A percentile compares a stretch with the other conserved stretches of the same genome.
phyloP scores from a whole-genome alignment of 2,113 vertebrate genomes.

The Andinoacara biseriatus region DNA sequence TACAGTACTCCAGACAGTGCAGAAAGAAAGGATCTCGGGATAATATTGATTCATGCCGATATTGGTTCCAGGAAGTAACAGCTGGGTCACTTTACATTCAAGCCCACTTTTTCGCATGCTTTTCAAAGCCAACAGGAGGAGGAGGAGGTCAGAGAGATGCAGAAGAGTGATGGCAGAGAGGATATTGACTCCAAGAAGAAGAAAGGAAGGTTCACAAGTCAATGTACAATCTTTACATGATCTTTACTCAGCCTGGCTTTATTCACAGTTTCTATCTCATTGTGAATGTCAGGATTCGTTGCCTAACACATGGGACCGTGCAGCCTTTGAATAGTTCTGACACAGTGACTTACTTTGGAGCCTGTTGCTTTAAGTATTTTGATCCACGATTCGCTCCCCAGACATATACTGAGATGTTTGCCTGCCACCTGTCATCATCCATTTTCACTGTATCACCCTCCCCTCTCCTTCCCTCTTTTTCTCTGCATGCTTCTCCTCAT shows the following conservation, averaged over 20 bases:
- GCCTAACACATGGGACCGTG: neutral
- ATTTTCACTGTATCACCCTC: slow-evolving; percentile 20
- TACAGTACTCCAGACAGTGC: slow-evolving; percentile 23
- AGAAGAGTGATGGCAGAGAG: slow-evolving; percentile 18
- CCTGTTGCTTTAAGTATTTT: slow-evolving; percentile 29
- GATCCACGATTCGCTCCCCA: neutral
- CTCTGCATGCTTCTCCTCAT: slow-evolving; percentile 27
- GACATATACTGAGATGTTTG: neutral
- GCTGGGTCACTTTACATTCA: slow-evolving; percentile 22
- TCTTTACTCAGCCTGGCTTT: neutral
- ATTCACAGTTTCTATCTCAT: slow-evolving; percentile 6
- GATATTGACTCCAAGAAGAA: slow-evolving; percentile 18
- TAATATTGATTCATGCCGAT: slow-evolving; percentile 32
- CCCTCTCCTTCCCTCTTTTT: neutral
- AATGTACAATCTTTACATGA: slow-evolving; percentile 22
- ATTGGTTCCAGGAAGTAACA: slow-evolving; percentile 42
- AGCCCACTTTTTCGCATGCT: neutral
- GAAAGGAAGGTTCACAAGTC: slow-evolving; percentile 25
- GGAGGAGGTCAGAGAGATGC: slow-evolving; percentile 37
- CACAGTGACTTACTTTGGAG: slow-evolving; percentile 3
- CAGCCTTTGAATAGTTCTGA: slow-evolving; percentile 1
- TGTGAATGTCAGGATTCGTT: neutral
- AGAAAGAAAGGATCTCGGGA: slow-evolving; percentile 1
- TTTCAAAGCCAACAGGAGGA: slow-evolving; percentile 2
- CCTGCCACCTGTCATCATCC: neutral